A percentile compares a stretch with the other conserved stretches of the same genome.
Evolutionary conservation across 2,888 invertebrate genomes (phyloP).

Genomic region (Malacosoma neustria): DNA sequence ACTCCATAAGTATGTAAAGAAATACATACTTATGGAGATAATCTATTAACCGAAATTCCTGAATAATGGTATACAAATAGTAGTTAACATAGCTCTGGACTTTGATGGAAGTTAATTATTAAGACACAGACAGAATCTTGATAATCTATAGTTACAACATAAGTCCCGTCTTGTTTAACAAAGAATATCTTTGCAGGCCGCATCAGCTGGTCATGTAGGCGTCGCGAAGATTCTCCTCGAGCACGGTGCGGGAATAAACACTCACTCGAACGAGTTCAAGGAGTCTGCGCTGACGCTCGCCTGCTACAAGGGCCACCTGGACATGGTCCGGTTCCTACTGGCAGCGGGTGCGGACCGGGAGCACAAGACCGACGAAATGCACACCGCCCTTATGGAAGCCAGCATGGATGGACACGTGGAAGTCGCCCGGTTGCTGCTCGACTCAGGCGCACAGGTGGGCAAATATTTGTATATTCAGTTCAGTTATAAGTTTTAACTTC

Average conservation of each 20-base stretch:
- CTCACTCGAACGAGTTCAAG: slow-evolving; percentile 99
- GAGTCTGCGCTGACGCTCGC: slow-evolving; percentile 97
- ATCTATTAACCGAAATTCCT: too few species aligned
- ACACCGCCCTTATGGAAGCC: slow-evolving; percentile 99
- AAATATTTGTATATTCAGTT: slow-evolving; percentile 6
- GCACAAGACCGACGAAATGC: slow-evolving; percentile 99
- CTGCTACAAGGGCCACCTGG: slow-evolving; percentile 96
- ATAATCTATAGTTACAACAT: too few species aligned
- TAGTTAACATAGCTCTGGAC: too few species aligned
- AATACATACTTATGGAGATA: too few species aligned
- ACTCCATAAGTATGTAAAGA: too few species aligned
- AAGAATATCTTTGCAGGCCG: too few species aligned
- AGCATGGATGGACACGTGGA: slow-evolving; percentile 99
- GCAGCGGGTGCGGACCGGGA: slow-evolving; percentile 98
- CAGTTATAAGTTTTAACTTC: too few species aligned
- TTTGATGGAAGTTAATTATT: too few species aligned
- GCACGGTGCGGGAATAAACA: slow-evolving; percentile 98
- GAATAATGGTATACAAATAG: too few species aligned
- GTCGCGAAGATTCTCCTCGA: slow-evolving; percentile 93
- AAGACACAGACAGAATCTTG: too few species aligned
- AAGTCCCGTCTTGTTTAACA: too few species aligned
- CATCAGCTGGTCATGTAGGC: slow-evolving; percentile 94
- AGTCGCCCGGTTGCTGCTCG: slow-evolving; percentile 93
- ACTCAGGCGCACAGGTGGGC: slow-evolving; percentile 94
- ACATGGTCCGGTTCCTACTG: slow-evolving; percentile 96